These are phyloP conservation scores for Trachythela sp. DNA, from an alignment of 64 coral and sea anemone species.

Conservation along the genomic window DNA sequence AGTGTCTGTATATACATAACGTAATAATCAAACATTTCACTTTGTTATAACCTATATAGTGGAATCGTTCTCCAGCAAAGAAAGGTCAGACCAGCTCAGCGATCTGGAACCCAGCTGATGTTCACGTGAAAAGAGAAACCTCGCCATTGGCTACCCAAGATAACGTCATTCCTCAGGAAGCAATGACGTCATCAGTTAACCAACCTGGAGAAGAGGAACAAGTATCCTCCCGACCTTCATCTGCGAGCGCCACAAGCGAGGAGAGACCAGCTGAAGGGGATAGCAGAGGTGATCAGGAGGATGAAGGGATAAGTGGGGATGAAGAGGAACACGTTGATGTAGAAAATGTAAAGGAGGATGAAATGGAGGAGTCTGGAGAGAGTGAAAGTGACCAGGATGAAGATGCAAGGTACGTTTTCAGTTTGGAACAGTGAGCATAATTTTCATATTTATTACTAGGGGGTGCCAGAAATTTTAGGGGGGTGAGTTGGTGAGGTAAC, in stretches of 20 bases:
- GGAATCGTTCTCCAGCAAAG: not conserved
- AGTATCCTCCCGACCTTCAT: not conserved
- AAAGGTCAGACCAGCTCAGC: not conserved
- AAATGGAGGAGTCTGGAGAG: not conserved
- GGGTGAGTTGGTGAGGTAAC: too few species aligned
- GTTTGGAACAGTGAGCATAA: not conserved
- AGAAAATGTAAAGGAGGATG: not conserved
- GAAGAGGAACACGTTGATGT: not conserved
- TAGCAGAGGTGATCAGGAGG: not conserved
- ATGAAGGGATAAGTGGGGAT: not conserved
- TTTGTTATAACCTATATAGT: too few species aligned
- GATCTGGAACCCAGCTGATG: slow-evolving; percentile 9
- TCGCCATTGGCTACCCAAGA: not conserved
- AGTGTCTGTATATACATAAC: too few species aligned
- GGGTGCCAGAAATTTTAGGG: too few species aligned
- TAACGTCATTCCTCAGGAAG: not conserved
- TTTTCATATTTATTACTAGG: not conserved
- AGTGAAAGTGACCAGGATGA: not conserved
- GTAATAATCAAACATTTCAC: too few species aligned
- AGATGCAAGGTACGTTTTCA: not conserved
- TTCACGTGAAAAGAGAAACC: not conserved
- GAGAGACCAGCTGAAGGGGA: not conserved
- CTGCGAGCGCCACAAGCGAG: not conserved
- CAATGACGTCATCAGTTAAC: not conserved
- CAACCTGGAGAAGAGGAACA: not conserved